These are phyloP conservation scores for Origma solitaria DNA, from an alignment of 2,113 vertebrate species.

Conservation along the genomic window DNA sequence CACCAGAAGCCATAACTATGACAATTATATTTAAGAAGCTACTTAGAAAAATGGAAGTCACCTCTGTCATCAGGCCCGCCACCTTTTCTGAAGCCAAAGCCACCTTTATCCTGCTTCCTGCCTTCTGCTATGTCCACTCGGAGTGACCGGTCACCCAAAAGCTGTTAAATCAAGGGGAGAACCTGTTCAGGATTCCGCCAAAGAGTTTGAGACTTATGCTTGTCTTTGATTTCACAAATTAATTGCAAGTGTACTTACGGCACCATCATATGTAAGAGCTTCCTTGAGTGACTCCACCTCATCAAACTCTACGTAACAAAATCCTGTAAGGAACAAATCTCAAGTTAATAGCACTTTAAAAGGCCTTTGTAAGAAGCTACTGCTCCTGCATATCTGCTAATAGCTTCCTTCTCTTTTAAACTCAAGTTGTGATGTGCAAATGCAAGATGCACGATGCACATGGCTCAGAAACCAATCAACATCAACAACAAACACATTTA, in stretches of 20 bases:
- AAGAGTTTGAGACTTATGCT: neutral
- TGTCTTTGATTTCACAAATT: neutral
- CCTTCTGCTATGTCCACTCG: constrained; percentile 98
- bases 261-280: constrained; percentile 93
- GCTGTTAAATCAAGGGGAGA: constrained; percentile 70
- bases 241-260: constrained; percentile 80
- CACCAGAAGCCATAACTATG: neutral
- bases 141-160: constrained; percentile 85
- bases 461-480: neutral
- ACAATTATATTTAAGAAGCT: neutral
- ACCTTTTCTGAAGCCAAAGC: constrained; percentile 94
- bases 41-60: constrained; percentile 55
- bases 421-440: rapidly evolving
- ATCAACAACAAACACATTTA: neutral
- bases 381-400: neutral
- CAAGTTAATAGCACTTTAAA: neutral
- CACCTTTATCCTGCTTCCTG: constrained; percentile 90
- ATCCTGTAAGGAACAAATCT: constrained; percentile 77
- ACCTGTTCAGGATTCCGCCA: neutral
- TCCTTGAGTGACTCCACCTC: constrained; percentile 97
- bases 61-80: constrained; percentile 89
- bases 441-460: neutral
- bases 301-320: constrained; percentile 99
- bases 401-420: neutral
- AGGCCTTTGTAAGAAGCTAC: neutral